Percentiles rank a stretch among this genome's conserved stretches.
Conservation (phyloP, 2,888 invertebrate genomes). For the Aspidiotus rigidus region DNA sequence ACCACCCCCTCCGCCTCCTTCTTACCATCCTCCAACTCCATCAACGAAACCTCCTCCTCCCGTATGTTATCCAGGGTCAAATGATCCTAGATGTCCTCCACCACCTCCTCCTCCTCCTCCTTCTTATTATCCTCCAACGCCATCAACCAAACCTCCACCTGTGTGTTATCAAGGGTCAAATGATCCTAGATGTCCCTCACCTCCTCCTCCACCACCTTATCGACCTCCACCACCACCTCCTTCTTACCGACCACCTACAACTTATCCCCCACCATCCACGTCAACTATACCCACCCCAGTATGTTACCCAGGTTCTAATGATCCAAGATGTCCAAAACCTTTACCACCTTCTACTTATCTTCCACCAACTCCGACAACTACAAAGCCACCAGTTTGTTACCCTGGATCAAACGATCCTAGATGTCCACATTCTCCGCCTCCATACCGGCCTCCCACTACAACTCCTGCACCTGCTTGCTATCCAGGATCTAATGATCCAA, state of each 20-base stretch:
- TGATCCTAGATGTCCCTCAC: conserved; percentile 41
- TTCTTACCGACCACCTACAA: conserved; percentile 37
- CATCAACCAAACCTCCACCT: conserved; percentile 38
- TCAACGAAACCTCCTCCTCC: conserved; percentile 36
- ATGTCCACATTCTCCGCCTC: conserved; percentile 40
- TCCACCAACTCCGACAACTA: conserved; percentile 30
- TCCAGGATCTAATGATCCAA: conserved; percentile 40
- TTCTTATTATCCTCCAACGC: conserved; percentile 41
- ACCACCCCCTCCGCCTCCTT: conserved; percentile 40
- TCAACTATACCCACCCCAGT: conserved; percentile 40
- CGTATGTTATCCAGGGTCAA: conserved; percentile 41
- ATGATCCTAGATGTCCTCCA: conserved; percentile 37
- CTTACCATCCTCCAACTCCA: conserved; percentile 35
- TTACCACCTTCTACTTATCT: conserved; percentile 34
- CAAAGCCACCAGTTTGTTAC: conserved; percentile 39
- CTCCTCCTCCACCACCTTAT: conserved; percentile 38
- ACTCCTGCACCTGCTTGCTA: conserved; percentile 40
- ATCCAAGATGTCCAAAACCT: conserved; percentile 40
- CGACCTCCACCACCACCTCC: conserved; percentile 39
- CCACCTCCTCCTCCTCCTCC: conserved; percentile 37
- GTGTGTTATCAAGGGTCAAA: conserved; percentile 42
- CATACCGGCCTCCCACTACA: conserved; percentile 36
- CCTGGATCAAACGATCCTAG: conserved; percentile 42
- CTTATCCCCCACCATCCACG: conserved; percentile 37
- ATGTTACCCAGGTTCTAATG: conserved; percentile 42